Base-by-base conservation (phyloP, 2,113 vertebrate species). In the Pycnonotus jocosus region DNA sequence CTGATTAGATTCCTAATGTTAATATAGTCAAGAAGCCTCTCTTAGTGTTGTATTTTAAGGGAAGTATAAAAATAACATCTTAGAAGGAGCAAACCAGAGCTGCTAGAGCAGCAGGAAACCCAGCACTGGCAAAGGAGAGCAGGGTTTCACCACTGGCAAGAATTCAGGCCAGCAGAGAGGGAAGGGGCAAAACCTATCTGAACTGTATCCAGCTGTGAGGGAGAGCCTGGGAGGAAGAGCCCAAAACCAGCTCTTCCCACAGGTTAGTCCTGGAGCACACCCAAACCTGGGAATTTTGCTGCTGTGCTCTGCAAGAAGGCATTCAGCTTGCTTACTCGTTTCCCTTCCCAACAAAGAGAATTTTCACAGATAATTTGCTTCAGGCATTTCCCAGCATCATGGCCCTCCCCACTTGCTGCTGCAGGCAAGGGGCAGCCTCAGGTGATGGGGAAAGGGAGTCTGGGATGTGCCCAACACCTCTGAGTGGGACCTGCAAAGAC, bases 1-100 rank as follows among this genome's bases (percentile, higher is more conserved):
- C 98, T 98, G 98, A 98, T 98, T 98, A 98, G 98, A 98, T 98
- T 98, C 96, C 98, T 98, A 98, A 98, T 98, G 98, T 98, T 98
- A 98, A 98, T 98, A 98, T 98, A 98, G 98, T 98, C 97, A 97
- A 98, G 98, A 98, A 98, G 98, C 97, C 97, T 97, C 98, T 98
- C 96, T 97, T 93, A 57, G 97, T 23, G 97, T 97, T 98, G 95
- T 97, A 98, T 98, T 98, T 98, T 98, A 97, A 98, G 97, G 86
- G 94, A 97, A 97, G 97, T 97, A 80, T 97, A 98, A 98, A 98
- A 98, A 98, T 98, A 98, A 97, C 97, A 78, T 97, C 96, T 64
- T 95, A 65, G 92, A 92, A 98, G 91, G 94, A 95, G 91, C 47
- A 56, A 97, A 61, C 47, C 16, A 35, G 93, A 95, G 92, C 33